Evolutionary conservation across 2,797 vertebrate species (phyloP), one percentile per base, ranked within the genome.

Genomic region (Denticeps clupeoides): DNA sequence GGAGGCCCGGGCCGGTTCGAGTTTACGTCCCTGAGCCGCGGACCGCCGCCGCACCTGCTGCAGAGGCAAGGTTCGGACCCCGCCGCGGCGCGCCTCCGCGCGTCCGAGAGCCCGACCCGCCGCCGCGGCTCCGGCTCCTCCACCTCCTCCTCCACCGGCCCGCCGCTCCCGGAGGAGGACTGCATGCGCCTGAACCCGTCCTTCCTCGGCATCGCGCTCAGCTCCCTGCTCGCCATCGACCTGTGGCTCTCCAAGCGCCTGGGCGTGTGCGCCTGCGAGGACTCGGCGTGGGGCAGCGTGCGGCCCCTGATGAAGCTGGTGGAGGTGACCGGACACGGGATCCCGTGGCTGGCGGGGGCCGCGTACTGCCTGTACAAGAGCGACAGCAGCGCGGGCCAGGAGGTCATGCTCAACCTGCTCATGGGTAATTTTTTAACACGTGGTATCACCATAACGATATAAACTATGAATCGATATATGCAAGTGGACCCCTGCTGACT

Each of bases 211-310:
- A 91, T 96, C 3, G 87, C 90, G 44, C 77, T 93, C 48, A 88
- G 87, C 71, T 91, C 89, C 7, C 64, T 99, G 61, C 80, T 96
- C 49, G 94, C 93, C 66, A 77, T 94, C 53, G 94, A 97, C 81
- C 81, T 97, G 64, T 93, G 91, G 90, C 79, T 95, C 42, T 93
- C 93, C 60, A 95, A 95, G 79, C 83, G 80, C 40, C 77, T 99
- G 45, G 91, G 92, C 1, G 91, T 97, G 41, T 97, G 94, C 19
- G 91, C 93, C 0, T 83, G 73, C 1, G 93, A 97, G 65, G 84
- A 85, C 60, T 89, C 94, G 4, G 78, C 91, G 3, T 97, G 92
- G 88, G 92, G 92, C 44, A 91, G 87, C 41, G 71, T 75, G 4
- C 80, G 94, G 0, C 94, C 93, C 0, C 56, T 99, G 1, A 91